Evolutionary conservation across 2,113 vertebrate species (phyloP), one percentile per base, ranked within the genome.

Genomic region (Rhineura floridana): DNA sequence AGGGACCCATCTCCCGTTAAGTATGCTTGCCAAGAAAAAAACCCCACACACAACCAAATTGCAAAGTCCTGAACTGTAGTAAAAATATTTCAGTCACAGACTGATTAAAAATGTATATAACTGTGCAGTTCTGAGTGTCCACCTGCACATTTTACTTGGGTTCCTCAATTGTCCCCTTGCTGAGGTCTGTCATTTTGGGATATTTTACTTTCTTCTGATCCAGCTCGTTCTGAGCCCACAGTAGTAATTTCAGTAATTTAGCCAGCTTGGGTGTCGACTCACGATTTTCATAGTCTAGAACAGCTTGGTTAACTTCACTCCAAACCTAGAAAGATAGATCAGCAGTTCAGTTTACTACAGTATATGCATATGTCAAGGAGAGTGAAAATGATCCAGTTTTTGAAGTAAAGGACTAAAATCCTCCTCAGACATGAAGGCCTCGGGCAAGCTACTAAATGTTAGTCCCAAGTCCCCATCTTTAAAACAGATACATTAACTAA

Each of bases 151-250:
- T 94, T 98, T 98, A 99, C 97, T 99, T 99, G 83, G 98, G 98
- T 91, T 99, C 98, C 96, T 99, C 99, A 12, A 99, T 99, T 30
- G 98, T 98, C 85, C 98, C 98, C 96, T 99, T 99, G 97, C 98
- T 99, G 95, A 99, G 98, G 96, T 99, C 99, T 95, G 98, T 99
- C 99, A 99, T 99, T 98, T 99, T 99, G 92, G 98, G 99, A 89
- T 99, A 99, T 96, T 99, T 99, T 90, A 99, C 98, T 96, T 99
- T 99, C 97, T 99, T 99, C 97, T 99, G 99, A 95, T 99, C 99
- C 91, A 99, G 97, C 97, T 99, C 99, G 81, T 99, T 99, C 96
- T 99, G 99, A 96, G 98, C 99, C 99, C 99, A 99, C 91, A 99
- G 97, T 95, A 99, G 98, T 59, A 99, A 97, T 94, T 99, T 99